Base-by-base conservation (phyloP, 2,797 vertebrate genomes). In the Hemibagrus guttatus region DNA sequence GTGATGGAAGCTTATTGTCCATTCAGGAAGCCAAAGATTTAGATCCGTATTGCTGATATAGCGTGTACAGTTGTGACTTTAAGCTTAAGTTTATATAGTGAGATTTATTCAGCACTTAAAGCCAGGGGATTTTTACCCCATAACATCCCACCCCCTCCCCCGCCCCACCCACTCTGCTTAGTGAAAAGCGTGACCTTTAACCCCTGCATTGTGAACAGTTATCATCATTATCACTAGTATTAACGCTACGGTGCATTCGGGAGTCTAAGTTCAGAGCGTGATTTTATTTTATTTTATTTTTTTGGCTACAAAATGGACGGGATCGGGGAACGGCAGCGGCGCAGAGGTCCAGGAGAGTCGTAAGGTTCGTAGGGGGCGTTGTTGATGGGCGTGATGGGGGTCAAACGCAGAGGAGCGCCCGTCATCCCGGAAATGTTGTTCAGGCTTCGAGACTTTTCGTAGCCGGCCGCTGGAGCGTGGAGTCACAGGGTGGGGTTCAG, bases 361-460 rank as follows among this genome's bases (percentile, higher is more conserved):
- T 96, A 97, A 76, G 97, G 96, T 93, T 96, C 96, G 2, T 97
- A 97, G 88, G 96, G 96, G 69, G 96, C 90, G 87, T 94, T 95
- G 91, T 96, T 96, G 91, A 97, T 96, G 86, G 97, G 97, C 66
- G 96, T 96, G 91, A 97, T 96, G 88, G 97, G 97, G 63, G 97
- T 96, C 87, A 98, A 95, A 90, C 96, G 96, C 92, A 98, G 93
- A 3, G 96, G 95, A 81, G 95, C 95, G 80, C 96, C 97, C 12
- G 94, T 96, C 95, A 97, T 95, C 92, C 97, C 97, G 5, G 97
- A 97, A 93, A 98, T 98, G 95, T 97, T 98, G 94, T 97, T 98
- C 92, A 98, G 96, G 92, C 97, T 98, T 93, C 97, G 96, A 61
- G 97, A 98, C 94, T 98, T 98, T 95, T 98, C 97, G 90, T 97